A percentile compares a stretch with the other conserved stretches of the same genome.
Conservation (phyloP, 2,888 invertebrate genomes). For the Corythucha ciliata region DNA sequence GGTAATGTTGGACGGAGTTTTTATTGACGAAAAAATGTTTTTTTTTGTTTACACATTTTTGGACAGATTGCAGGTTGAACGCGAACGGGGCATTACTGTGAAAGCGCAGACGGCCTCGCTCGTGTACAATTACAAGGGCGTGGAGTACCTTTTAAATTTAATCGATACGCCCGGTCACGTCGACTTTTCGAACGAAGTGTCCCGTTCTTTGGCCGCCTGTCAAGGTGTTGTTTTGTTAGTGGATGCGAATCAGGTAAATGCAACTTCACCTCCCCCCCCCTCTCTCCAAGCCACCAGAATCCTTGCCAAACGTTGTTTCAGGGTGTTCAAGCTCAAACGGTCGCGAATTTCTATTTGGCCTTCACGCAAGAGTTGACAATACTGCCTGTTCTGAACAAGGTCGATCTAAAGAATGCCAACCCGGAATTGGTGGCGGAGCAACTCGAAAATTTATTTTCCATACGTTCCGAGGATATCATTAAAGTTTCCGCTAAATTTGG, state of each 20-base stretch:
- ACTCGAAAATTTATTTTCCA: slow-evolving; percentile 69
- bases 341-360: slow-evolving; percentile 90
- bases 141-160: slow-evolving; percentile 76
- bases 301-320: too few species aligned
- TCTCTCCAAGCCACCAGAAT: too few species aligned
- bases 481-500: slow-evolving; percentile 90
- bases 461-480: slow-evolving; percentile 60
- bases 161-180: slow-evolving; percentile 99
- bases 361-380: slow-evolving; percentile 69
- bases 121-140: slow-evolving; percentile 58
- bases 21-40: neutral
- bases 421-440: slow-evolving; percentile 74
- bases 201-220: slow-evolving; percentile 81
- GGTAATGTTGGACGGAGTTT: slow-evolving; percentile 40
- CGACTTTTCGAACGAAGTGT: slow-evolving; percentile 93
- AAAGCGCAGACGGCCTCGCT: slow-evolving; percentile 95
- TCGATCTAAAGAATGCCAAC: slow-evolving; percentile 84
- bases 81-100: slow-evolving; percentile 94
- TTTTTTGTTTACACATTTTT: too few species aligned
- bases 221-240: slow-evolving; percentile 87
- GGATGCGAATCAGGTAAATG: slow-evolving; percentile 76
- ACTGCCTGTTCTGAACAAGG: slow-evolving; percentile 92
- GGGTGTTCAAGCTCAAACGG: slow-evolving; percentile 93
- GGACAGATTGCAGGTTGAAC: slow-evolving; percentile 66
- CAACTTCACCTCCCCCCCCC: too few species aligned